Base-by-base conservation (phyloP, 2,113 vertebrate genomes). In the Caretta caretta region DNA sequence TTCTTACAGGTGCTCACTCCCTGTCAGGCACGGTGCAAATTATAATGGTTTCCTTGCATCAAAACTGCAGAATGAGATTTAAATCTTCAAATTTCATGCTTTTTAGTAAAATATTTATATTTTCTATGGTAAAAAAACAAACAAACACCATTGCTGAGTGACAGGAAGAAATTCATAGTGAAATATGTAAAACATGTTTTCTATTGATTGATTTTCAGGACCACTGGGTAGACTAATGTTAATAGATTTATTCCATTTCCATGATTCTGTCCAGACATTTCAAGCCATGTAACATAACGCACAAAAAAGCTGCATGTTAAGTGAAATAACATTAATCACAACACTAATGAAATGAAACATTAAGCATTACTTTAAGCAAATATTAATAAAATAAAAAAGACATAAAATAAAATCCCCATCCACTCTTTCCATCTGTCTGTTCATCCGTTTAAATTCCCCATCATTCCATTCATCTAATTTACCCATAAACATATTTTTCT, bases 181-280 rank as follows among this genome's bases (percentile, higher is more conserved):
- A 96, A 97, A 96, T 93, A 96, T 82, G 93, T 91, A 96, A 96
- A 97, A 87, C 88, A 81, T 93, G 48, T 93, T 96, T 93, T 93
- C 22, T 86, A 89, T 93, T 95, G 94, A 95, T 93, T 65, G 86
- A 91, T 96, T 97, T 96, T 95, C 92, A 95, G 91, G 90, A 90
- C 84, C 16, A 50, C 80, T 91, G 91, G 83, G 53, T 96, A 93
- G 88, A 87, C 92, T 94, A 91, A 94, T 24, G 0, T 95, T 96
- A 95, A 93, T 50, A 91, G 80, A 93, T 96, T 95, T 93, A 95
- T 94, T 96, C 92, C 42, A 85, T 93, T 93, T 96, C 93, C n/a
- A 38, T 93, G 69, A 97, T 75, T 93, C 76, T 35, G n/a, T 87
- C 88, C 93, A 87, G 90, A 42, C 7, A 85, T 90, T 97, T 95